Evolutionary conservation across 2,113 vertebrate genomes (phyloP), one percentile per base, ranked within the genome.

Genomic region (Phrynosoma platyrhinos): DNA sequence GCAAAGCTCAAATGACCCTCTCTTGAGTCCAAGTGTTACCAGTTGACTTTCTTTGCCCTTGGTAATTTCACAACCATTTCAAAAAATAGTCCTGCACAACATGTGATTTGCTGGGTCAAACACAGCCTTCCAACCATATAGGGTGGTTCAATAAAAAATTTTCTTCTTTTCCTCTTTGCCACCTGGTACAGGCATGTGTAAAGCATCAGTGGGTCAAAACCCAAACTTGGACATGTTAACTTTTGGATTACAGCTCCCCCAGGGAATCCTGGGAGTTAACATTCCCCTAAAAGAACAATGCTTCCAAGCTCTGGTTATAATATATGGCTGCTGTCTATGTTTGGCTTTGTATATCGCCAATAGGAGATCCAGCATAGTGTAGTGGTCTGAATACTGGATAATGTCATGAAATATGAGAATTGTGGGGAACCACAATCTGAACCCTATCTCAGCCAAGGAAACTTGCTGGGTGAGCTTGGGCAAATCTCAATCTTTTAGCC

Each of bases 11-110:
- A 96, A 96, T 95, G 93, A 94, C 40, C 72, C 92, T 92, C 88
- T 94, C 94, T 92, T 86, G 92, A 94, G 93, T 94, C 87, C 52
- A 96, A 95, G 88, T 94, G 89, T 91, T 94, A 89, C 93, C 91
- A 96, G 89, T 85, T 92, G 95, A 95, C 95, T 95, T 96, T 95
- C 94, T 92, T 91, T 95, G 96, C 91, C 94, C 94, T 96, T 96
- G 89, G 62, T 95, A 89, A 84, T 93, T 95, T 95, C 87, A 79
- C 62, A 86, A 25, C 62, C 72, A 88, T 52, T 89, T 90, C 64
- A 85, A 86, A 55, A 82, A 84, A 79, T 36, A 10, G 13, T 20
- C 71, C 30, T 77, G 13, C 5, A 72, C 25, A 23, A 13, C 27
- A 42, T 18, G 23, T 36, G 66, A 72, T 58, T 14, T 14, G 30